Evolutionary conservation across 2,113 vertebrate genomes (phyloP).

Genomic region (Cichladusa arquata): DNA sequence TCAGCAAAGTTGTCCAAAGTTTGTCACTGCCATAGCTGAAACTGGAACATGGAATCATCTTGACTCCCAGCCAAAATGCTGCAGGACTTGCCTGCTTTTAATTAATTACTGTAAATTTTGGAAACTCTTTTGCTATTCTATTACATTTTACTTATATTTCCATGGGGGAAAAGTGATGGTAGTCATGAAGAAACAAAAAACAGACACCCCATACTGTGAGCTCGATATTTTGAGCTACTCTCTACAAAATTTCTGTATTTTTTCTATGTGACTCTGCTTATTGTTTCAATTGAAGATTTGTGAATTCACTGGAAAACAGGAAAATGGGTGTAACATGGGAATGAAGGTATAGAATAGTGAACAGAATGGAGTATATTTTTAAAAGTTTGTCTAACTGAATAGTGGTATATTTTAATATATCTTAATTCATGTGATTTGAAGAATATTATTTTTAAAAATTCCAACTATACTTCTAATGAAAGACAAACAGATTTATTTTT

Average conservation of each 20-base stretch:
- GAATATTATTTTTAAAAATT: background rate
- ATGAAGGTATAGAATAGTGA: background rate
- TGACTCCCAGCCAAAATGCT: background rate
- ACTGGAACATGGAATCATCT: background rate
- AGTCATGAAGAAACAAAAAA: background rate
- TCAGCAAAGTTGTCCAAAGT: slow-evolving; percentile 25
- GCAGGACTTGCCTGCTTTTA: background rate
- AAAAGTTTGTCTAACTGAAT: background rate
- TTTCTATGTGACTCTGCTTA: background rate
- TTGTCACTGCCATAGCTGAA: background rate
- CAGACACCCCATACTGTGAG: background rate
- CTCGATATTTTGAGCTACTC: background rate
- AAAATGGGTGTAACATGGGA: background rate
- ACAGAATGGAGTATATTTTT: background rate
- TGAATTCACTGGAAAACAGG: background rate
- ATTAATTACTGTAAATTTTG: background rate
- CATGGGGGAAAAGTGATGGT: background rate
- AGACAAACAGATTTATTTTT: background rate
- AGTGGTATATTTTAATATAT: background rate
- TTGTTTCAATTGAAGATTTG: background rate
- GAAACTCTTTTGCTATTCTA: background rate
- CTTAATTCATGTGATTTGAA: background rate
- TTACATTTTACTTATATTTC: background rate
- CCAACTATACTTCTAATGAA: background rate
- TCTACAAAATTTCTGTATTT: background rate